Evolutionary conservation across 1,140 invertebrate genomes (phyloP).

Genomic region (Galendromus occidentalis): DNA sequence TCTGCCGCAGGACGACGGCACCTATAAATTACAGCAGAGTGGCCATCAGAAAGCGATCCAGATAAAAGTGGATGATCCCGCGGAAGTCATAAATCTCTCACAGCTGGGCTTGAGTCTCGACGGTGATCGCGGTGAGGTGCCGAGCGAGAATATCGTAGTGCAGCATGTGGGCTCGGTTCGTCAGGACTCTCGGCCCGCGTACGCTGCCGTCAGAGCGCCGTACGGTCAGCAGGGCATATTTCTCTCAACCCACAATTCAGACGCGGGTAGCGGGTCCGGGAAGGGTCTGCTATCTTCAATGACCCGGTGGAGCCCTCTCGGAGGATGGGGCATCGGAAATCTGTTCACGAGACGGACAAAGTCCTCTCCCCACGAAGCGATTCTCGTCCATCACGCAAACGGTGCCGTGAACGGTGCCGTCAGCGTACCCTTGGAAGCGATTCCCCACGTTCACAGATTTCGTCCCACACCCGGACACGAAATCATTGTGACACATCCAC

Average conservation of each 20-base stretch:
- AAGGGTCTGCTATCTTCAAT: background rate
- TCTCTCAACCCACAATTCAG: background rate
- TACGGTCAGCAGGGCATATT: background rate
- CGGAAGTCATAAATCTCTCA: background rate
- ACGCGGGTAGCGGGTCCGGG: background rate
- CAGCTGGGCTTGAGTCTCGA: background rate
- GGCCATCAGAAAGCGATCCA: constrained; percentile 6
- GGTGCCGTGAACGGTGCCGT: background rate
- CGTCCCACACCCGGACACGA: background rate
- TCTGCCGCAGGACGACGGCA: background rate
- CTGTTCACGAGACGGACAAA: background rate
- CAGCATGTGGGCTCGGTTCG: background rate
- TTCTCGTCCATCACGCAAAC: background rate
- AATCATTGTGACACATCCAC: background rate
- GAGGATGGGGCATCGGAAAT: background rate
- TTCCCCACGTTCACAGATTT: background rate
- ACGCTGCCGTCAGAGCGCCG: background rate
- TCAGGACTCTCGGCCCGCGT: too few relatives aligned
- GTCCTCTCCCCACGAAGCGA: background rate
- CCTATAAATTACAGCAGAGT: background rate
- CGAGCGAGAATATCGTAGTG: background rate
- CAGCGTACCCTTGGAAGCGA: background rate
- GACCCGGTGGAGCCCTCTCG: background rate
- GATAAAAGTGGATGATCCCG: background rate
- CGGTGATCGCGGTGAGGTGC: background rate